These are phyloP conservation scores for Marronus borbonicus DNA, from an alignment of 2,888 invertebrate species.

Conservation along the genomic window DNA sequence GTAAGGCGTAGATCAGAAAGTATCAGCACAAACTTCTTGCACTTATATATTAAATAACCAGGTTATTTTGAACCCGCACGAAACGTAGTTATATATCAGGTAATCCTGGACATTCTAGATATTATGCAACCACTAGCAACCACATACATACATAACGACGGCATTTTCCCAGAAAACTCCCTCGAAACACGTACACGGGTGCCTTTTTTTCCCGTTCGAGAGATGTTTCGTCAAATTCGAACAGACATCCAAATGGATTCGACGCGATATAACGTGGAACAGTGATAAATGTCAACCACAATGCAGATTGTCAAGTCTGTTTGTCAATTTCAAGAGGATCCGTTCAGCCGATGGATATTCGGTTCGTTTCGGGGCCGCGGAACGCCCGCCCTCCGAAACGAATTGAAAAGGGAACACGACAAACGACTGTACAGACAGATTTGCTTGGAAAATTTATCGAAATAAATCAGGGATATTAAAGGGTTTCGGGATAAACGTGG, in stretches of 20 bases:
- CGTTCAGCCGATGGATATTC: slow-evolving; percentile 35
- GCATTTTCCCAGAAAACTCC: too few relatives aligned
- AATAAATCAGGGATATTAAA: slow-evolving; percentile 36
- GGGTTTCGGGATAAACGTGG: not conserved
- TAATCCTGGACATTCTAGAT: too few relatives aligned
- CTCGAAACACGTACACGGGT: too few relatives aligned
- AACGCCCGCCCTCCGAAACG: not conserved
- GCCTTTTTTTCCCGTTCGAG: too few relatives aligned
- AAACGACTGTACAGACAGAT: slow-evolving; percentile 16
- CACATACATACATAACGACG: too few relatives aligned
- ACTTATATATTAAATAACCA: too few relatives aligned
- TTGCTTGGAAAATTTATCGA: slow-evolving; percentile 22
- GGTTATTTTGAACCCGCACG: too few relatives aligned
- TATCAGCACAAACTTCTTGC: too few relatives aligned
- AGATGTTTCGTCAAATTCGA: slow-evolving; percentile 20
- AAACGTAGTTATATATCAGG: too few relatives aligned
- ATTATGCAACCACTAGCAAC: too few relatives aligned
- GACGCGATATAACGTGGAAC: slow-evolving; percentile 30
- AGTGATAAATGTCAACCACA: slow-evolving; percentile 44
- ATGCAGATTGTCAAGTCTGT: slow-evolving; percentile 36
- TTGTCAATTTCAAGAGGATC: slow-evolving; percentile 42
- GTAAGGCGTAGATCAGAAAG: too few relatives aligned
- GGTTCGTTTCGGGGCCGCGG: slow-evolving; percentile 7
- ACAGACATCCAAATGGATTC: slow-evolving; percentile 28
- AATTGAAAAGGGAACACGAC: slow-evolving; percentile 35